Conservation (phyloP, 1,140 invertebrate genomes). For the Capitella teleta region DNA sequence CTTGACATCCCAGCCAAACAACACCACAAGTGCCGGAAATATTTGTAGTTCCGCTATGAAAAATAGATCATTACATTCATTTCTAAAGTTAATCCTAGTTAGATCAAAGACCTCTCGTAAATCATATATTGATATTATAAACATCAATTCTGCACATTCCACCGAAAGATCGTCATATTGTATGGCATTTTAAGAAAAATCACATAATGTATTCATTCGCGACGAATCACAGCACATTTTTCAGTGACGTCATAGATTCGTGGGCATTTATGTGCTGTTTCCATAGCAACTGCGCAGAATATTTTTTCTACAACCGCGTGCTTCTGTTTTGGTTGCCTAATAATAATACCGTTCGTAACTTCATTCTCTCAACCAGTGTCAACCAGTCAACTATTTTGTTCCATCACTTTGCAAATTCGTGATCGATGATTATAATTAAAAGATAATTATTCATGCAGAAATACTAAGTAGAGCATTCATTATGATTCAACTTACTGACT, state of each 20-base stretch:
- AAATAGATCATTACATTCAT: neutral
- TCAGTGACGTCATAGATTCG: neutral
- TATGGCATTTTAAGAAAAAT: neutral
- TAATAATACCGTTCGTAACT: too few relatives aligned
- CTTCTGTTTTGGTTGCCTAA: too few relatives aligned
- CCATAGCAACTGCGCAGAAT: slow-evolving; percentile 1
- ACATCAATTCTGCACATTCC: neutral
- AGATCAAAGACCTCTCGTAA: neutral
- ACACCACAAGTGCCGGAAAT: neutral
- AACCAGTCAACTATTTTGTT: too few relatives aligned
- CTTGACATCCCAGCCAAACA: neutral
- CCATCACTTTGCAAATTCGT: too few relatives aligned
- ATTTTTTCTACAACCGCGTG: too few relatives aligned
- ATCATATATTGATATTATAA: neutral
- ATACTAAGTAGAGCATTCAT: too few relatives aligned
- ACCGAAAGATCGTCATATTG: neutral
- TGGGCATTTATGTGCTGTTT: slow-evolving; percentile 4
- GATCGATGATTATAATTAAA: too few relatives aligned
- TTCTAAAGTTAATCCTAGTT: neutral
- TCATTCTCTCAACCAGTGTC: too few relatives aligned
- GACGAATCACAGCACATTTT: slow-evolving; percentile 1
- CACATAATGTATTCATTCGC: neutral
- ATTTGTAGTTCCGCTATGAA: neutral
- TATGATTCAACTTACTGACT: too few relatives aligned
- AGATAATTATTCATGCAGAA: too few relatives aligned